Base-by-base conservation (phyloP, 2,888 invertebrate species). In the Cheilosia urbana region DNA sequence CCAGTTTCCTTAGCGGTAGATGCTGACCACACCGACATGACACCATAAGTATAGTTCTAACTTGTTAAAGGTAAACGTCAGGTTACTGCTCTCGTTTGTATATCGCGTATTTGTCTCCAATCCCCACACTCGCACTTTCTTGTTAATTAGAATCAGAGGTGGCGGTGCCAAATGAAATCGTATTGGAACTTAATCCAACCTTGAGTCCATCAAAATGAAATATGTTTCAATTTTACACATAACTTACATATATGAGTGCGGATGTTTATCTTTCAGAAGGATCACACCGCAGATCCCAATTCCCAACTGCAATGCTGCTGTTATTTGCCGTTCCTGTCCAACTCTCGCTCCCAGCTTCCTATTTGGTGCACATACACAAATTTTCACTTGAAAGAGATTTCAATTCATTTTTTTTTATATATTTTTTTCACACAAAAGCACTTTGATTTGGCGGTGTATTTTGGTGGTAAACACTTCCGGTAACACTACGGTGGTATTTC, bases 301-400 rank as follows among this genome's bases (percentile, higher is more conserved):
- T 17, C 37, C 27, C 47, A 30, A 27, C 62, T 51, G 11, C 72
- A 21, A 60, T 68, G 66, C 34, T 68, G 17, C 1, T 76, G 19
- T 27, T 76, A n/a, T 37, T 78, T 30, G 55, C 34, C 63, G 45
- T 76, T 42, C 45, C 37, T 58, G 75, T 60, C 65, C 65, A 53
- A 66, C 49, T 75, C 60, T 66, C 24, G 79, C 45, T 71, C 53
- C 65, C 84, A 84, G 79, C 73, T 84, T 71, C 73, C 69, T 84
- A 79, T 79, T 75, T 84, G 66, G 84, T 85, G 81, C 85, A 85
- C 76, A 85, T 81, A 85, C 85, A 85, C 85, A 80, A 85, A 72
- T 81, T 85, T 85, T 85, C 85, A 85, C 81, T 76, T 9, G 49
- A 30, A 80, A 42, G 49, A 40, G 66, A 71, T 72, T 60, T 45